Base-by-base conservation (phyloP, 1,140 invertebrate species). In the Achroia grisella region DNA sequence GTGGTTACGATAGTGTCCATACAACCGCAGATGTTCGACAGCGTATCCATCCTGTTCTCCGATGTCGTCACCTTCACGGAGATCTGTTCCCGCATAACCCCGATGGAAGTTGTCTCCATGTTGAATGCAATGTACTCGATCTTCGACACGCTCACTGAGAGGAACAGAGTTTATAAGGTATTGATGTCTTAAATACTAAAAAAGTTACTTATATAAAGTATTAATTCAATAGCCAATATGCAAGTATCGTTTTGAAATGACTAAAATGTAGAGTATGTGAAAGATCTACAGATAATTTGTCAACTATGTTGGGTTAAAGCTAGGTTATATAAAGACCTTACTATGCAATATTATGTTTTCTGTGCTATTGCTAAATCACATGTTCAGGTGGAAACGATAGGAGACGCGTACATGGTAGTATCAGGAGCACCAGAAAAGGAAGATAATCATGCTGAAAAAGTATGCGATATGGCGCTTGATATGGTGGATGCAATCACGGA, bases 101-200 rank as follows among this genome's bases (percentile, higher is more conserved):
- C 97, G 0, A 96, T 98, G 95, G 94, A 98, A 73, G 97, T 98
- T 8, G 97, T 98, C 0, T 96, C 95, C n/a, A 97, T 98, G 95
- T 84, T 98, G 2, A 98, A 98, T 78, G 94, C 92, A 4, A 97
- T 97, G 95, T 97, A 97, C 76, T 96, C 94, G 0, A 92, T 97
- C 45, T 97, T 97, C 67, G 95, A 97, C 65, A 93, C 92, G 1
- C 88, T 98, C 2, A 98, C 96, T 0, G 97, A 98, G 71, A 88
- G 92, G 45, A 97, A 98, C 86, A 88, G 91, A 14, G 96, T 98
- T 4, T 98, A 98, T 75, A 99, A 99, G 91, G 97, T 97, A 86
- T 56, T 55, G 32, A 10, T 30, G 6, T 23, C 43, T 9, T 39
- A 17, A 29, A 29, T 11, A 15, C 10, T 15, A n/a, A n/a, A 2